These are phyloP conservation scores for Antrozous pallidus DNA, from an alignment of 2,797 vertebrate genomes.

Conservation along the genomic window DNA sequence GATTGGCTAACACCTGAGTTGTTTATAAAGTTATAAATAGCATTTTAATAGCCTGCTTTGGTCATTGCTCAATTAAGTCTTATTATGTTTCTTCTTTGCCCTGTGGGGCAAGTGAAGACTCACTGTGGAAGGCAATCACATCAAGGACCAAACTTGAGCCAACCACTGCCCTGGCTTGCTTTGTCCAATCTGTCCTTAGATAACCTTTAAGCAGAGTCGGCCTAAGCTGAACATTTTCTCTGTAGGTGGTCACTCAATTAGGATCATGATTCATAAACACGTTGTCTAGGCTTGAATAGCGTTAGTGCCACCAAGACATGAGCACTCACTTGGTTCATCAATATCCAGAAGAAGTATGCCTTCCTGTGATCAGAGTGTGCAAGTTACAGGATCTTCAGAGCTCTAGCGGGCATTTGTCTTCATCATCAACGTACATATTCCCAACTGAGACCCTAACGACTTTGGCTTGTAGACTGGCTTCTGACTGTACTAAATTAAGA, in stretches of 20 bases:
- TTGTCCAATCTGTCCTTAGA: background rate
- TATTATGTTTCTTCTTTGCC: slow-evolving; percentile 30
- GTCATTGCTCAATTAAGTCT: slow-evolving; percentile 59
- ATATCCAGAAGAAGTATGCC: background rate
- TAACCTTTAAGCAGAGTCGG: background rate
- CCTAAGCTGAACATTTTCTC: background rate
- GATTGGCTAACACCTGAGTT: slow-evolving; percentile 53
- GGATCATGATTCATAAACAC: background rate
- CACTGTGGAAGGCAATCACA: background rate
- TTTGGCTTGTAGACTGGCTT: background rate
- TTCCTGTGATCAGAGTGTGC: background rate
- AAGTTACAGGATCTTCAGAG: background rate
- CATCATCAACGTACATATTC: background rate
- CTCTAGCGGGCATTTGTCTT: background rate
- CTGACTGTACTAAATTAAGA: slow-evolving; percentile 13
- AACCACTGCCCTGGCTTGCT: background rate
- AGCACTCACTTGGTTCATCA: background rate
- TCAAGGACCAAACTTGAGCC: background rate
- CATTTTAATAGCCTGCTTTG: slow-evolving; percentile 32
- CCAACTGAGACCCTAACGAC: background rate
- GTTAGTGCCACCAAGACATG: background rate
- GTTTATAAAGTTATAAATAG: slow-evolving; percentile 66
- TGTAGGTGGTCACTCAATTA: background rate
- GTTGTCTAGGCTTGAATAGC: background rate
- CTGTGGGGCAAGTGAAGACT: slow-evolving; percentile 12